Base-by-base conservation (phyloP, 2,888 invertebrate species). In the Mimachlamys varia region DNA sequence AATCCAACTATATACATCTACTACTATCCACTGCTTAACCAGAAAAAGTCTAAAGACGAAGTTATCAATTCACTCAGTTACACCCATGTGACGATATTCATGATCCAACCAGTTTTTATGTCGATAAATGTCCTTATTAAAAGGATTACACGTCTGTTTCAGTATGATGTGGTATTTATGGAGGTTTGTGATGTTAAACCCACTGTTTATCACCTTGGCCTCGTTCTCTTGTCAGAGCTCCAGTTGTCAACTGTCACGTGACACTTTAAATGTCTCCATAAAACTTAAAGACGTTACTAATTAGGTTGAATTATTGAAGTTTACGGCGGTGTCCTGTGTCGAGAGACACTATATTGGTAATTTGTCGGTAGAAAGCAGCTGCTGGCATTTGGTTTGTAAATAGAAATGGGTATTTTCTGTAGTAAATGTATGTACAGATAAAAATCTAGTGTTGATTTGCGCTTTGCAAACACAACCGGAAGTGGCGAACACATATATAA, bases 181-280 rank as follows among this genome's bases (percentile, higher is more conserved):
- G 76, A 76, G 27, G 58, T 27, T 33, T 33, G 33, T 33, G 33
- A 15, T 33, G 0, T 33, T 1, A 7, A 76, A 76, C 7, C 10
- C 15, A 22, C 76, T 10, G 19, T 19, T 76, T 22, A 58, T 58
- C 33, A 27, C 27, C 76, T 76, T 33, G 76, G 76, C 0, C 76
- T 10, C 76, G 76, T 76, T 33, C 76, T 76, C 27, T 0, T 44
- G 44, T 44, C 17, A 12, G 10, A 76, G 62, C 7, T 76, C 33
- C 76, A 76, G 76, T 5, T 76, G 76, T 76, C 76, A 76, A 10
- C 33, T 76, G 76, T 76, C 76, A 76, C 27, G 76, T 76, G 76
- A 10, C 76, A 33, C 33, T 0, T 22, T 27, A 27, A 76, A 2
- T 76, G 76, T 27, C 27, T 27, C 44, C 33, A 33, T 76, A 76